Percentiles rank a stretch among this genome's conserved stretches.
These are phyloP conservation scores for Agrochola lota DNA, from an alignment of 2,888 invertebrate species.

Conservation along the genomic window DNA sequence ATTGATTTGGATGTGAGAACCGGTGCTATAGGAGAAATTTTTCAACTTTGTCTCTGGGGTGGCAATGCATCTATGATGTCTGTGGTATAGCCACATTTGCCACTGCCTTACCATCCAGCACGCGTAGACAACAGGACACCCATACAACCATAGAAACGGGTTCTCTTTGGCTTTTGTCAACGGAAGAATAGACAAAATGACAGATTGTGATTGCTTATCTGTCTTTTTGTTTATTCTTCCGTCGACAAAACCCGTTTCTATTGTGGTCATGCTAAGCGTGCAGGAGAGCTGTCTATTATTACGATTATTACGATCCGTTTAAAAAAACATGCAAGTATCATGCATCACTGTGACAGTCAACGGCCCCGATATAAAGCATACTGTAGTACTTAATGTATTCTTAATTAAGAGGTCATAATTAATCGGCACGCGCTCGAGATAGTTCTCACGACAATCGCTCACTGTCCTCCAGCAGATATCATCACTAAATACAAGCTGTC, in stretches of 20 bases:
- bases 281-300: not conserved
- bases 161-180: no score
- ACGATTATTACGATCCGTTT: not conserved
- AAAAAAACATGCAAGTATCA: not conserved
- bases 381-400: not conserved
- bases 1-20: no score
- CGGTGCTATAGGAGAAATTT: not conserved
- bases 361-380: not conserved
- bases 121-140: no score
- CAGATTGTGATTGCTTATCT: no score
- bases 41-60: not conserved
- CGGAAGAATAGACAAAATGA: no score
- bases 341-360: not conserved
- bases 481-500: conserved; percentile 29
- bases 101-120: not conserved
- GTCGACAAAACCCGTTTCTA: no score
- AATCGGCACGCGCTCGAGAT: conserved; percentile 29
- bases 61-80: not conserved
- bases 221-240: no score
- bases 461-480: conserved; percentile 40
- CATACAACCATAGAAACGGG: no score
- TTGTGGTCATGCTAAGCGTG: no score
- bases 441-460: conserved; percentile 50
- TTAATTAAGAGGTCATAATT: conserved; percentile 3
- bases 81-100: not conserved